A percentile compares a stretch with the other conserved stretches of the same genome.
Conservation (phyloP, 1,140 invertebrate species). For the Brachionus plicatilis region DNA sequence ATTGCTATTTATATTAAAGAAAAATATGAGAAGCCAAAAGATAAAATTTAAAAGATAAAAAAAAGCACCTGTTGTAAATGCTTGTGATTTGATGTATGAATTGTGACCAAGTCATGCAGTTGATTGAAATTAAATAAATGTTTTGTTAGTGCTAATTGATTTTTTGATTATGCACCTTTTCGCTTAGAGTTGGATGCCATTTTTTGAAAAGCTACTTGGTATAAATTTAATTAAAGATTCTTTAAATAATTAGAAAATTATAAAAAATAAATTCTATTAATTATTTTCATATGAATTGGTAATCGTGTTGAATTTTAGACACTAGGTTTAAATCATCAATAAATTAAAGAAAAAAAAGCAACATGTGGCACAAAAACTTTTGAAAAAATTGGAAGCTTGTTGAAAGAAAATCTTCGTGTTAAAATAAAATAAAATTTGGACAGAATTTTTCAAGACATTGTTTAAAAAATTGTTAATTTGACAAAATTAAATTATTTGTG, state of each 20-base stretch:
- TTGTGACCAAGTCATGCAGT: neutral
- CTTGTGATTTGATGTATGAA: neutral
- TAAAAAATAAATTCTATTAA: neutral
- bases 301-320: neutral
- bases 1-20: neutral
- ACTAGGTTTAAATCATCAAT: neutral
- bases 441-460: neutral
- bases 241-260: neutral
- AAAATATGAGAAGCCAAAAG: neutral
- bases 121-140: neutral
- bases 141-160: neutral
- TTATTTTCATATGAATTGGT: neutral
- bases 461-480: neutral
- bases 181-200: neutral
- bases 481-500: neutral
- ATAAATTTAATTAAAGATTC: neutral
- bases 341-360: neutral
- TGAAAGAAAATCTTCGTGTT: neutral
- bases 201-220: neutral
- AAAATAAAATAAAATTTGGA: neutral
- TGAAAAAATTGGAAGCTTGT: too few relatives aligned
- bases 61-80: neutral
- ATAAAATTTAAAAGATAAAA: neutral
- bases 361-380: too few relatives aligned
- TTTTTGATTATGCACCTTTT: neutral